Base-by-base conservation (phyloP, 1,140 invertebrate genomes). In the Cyclargus thomasi region DNA sequence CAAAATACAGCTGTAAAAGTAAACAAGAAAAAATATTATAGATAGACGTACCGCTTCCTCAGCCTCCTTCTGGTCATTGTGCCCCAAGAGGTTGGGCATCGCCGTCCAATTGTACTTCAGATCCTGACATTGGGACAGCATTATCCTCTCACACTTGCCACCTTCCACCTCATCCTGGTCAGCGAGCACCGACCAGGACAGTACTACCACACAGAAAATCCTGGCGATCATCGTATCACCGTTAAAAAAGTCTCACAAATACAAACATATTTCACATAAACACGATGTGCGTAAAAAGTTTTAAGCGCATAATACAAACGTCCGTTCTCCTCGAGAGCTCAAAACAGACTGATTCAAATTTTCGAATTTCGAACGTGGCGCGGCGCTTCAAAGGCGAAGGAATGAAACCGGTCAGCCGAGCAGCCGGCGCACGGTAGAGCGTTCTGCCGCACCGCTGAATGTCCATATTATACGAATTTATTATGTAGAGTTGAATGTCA, bases 41-140 rank as follows among this genome's bases (percentile, higher is more conserved):
- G n/a, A n/a, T n/a, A n/a, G 55, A 88, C 90, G 93, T 91, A 95
- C 95, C 92, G 92, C 93, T 76, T 93, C 90, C 78, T 94, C 93
- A 63, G 95, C 95, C 77, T 95, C 93, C 75, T 93, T 92, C 85
- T 96, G 95, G 82, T 94, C 94, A 63, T 93, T 92, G 80, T 97
- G 95, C 2, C 95, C 95, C 90, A 96, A 93, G 62, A 95, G 92
- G 86, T 97, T 97, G 47, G 96, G 96, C 95, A 97, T 95, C n/a
- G 94, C 92, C 10, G 97, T 98, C 86, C 95, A 93, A 88, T 97
- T 97, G 90, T 97, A 98, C 73, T 95, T 94, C 72, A 97, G 90
- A 74, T 96, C 94, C 80, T 95, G 93, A 81, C 97, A 97, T 85
- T 96, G 92, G 11, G 96, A 94, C 35, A 97, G 94, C 35, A 92